Conservation (phyloP, 2,113 vertebrate genomes). For the Prietella phreatophila region DNA sequence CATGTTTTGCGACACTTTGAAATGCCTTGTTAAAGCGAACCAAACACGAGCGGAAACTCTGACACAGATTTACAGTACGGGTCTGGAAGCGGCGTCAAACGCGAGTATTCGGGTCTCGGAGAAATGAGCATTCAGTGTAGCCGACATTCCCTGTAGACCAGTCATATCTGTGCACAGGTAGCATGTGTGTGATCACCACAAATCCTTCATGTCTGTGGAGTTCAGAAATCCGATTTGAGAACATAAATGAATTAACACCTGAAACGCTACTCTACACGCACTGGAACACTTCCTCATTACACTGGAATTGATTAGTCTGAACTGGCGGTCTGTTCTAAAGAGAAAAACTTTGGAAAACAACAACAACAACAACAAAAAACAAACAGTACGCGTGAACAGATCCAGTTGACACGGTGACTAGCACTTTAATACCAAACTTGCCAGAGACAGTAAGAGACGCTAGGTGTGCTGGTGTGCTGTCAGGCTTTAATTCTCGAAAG, state of each 20-base stretch:
- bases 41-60: too few species aligned
- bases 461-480: constrained; percentile 7
- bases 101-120: not conserved
- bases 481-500: constrained; percentile 8
- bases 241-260: not conserved
- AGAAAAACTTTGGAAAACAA: too few species aligned
- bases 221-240: not conserved
- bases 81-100: not conserved
- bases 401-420: constrained; percentile 1
- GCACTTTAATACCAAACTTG: not conserved
- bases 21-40: too few species aligned
- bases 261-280: not conserved
- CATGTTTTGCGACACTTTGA: too few species aligned
- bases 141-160: not conserved
- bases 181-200: too few species aligned
- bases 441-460: not conserved
- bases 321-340: not conserved
- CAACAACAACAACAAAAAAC: too few species aligned
- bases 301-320: constrained; percentile 7
- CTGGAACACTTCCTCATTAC: not conserved
- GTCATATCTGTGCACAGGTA: not conserved
- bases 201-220: too few species aligned
- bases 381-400: not conserved
- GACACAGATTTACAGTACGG: too few species aligned
- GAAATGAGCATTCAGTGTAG: not conserved